Evolutionary conservation across 2,113 vertebrate species (phyloP).

Genomic region (Henicopernis longicauda): DNA sequence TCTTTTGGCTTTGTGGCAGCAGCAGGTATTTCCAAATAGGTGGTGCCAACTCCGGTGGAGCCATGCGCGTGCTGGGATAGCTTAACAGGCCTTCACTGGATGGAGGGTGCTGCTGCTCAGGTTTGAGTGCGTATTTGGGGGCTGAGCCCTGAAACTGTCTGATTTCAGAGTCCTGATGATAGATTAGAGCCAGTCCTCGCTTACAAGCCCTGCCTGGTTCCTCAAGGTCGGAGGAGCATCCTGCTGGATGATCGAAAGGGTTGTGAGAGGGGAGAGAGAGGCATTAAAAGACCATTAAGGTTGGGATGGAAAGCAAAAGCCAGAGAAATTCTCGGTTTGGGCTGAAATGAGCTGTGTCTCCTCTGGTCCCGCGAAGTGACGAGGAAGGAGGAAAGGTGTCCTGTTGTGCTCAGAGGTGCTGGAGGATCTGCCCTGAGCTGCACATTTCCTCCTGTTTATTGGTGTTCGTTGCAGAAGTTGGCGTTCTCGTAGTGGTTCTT

Average conservation of each 20-base stretch:
- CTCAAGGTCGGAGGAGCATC: not conserved
- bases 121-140: not conserved
- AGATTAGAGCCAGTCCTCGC: not conserved
- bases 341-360: not conserved
- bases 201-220: not conserved
- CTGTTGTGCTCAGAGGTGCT: not conserved
- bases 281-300: not conserved
- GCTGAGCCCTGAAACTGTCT: not conserved
- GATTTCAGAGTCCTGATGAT: fast-evolving
- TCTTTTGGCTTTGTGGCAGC: not conserved
- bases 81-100: not conserved
- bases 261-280: not conserved
- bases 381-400: not conserved
- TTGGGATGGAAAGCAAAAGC: not conserved
- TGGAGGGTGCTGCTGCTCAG: too few relatives aligned
- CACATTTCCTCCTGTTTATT: not conserved
- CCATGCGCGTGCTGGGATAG: fast-evolving
- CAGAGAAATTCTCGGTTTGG: not conserved
- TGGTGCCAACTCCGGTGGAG: not conserved
- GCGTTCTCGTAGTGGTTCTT: not conserved
- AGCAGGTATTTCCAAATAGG: not conserved
- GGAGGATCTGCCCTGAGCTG: not conserved
- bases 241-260: not conserved
- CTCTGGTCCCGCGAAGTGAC: fast-evolving
- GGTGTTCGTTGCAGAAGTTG: not conserved